Conservation (phyloP, 2,113 vertebrate genomes). For the Sprattus sprattus region DNA sequence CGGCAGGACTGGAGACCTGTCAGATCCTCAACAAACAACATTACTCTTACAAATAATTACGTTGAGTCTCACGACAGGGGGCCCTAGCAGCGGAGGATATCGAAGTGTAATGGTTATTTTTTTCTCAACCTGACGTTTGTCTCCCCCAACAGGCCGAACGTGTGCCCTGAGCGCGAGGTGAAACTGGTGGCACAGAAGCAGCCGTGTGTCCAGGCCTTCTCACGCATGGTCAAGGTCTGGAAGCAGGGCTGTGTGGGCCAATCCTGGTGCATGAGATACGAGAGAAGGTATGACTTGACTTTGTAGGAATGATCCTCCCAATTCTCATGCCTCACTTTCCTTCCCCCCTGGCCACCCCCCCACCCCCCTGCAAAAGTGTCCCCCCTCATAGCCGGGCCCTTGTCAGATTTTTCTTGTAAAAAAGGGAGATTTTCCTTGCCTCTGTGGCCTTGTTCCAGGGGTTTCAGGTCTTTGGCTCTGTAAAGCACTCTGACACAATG, state of each 20-base stretch:
- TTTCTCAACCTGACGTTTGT: constrained; percentile 25
- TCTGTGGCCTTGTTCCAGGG: background rate
- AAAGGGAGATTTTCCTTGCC: background rate
- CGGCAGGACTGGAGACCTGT: background rate
- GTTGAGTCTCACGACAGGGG: background rate
- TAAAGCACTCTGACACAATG: no score
- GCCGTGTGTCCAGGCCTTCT: constrained; percentile 81
- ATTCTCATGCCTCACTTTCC: no score
- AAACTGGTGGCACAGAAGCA: constrained; percentile 78
- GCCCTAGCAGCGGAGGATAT: background rate
- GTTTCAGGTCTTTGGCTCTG: no score
- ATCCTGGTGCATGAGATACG: constrained; percentile 79
- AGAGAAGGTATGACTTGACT: constrained; percentile 77
- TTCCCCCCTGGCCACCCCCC: no score
- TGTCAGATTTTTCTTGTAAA: background rate
- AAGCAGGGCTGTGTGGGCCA: constrained; percentile 79
- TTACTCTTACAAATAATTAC: background rate
- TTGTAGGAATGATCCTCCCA: background rate
- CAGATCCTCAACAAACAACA: background rate
- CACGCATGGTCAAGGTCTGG: constrained; percentile 78
- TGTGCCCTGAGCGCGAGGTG: constrained; percentile 80
- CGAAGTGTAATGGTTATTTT: background rate
- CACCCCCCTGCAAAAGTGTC: no score
- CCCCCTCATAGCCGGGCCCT: background rate
- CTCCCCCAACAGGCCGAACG: constrained; percentile 79